Percentiles rank a stretch among this genome's conserved stretches.
Evolutionary conservation across 2,113 vertebrate species (phyloP).

Genomic region (Sinocyclocheilus maitianheensis): DNA sequence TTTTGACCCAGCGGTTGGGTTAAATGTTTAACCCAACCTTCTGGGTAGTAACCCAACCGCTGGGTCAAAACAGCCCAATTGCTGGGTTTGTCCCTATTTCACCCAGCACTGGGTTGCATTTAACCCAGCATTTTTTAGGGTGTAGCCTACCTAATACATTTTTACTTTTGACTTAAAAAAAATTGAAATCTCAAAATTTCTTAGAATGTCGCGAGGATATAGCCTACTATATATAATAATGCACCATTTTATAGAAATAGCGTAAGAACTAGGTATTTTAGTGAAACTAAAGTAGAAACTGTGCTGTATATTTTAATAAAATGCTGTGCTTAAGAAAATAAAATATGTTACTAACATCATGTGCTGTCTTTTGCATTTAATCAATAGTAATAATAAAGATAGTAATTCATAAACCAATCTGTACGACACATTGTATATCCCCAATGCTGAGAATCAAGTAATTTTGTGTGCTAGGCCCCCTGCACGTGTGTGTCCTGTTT

Average conservation of each 20-base stretch:
- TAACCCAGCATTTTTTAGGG: too few relatives aligned
- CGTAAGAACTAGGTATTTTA: neutral
- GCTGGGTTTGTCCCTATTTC: too few relatives aligned
- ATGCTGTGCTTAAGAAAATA: neutral
- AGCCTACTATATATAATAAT: neutral
- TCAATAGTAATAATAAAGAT: neutral
- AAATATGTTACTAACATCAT: neutral
- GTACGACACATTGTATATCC: neutral
- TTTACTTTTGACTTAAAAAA: neutral
- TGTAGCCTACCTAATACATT: neutral
- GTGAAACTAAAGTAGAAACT: neutral
- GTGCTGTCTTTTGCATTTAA: neutral
- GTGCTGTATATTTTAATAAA: neutral
- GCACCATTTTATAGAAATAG: neutral
- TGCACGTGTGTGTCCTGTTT: neutral
- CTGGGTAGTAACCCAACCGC: too few relatives aligned
- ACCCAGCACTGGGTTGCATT: too few relatives aligned
- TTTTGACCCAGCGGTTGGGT: too few relatives aligned
- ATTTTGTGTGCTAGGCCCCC: neutral
- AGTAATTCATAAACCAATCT: neutral
- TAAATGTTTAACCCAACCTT: too few relatives aligned
- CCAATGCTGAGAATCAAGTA: neutral
- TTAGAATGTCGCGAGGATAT: neutral
- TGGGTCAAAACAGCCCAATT: too few relatives aligned
- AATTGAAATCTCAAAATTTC: neutral